Percentiles rank a stretch among this genome's conserved stretches.
These are phyloP conservation scores for Symphodus melops DNA, from an alignment of 2,113 vertebrate genomes.

Conservation along the genomic window DNA sequence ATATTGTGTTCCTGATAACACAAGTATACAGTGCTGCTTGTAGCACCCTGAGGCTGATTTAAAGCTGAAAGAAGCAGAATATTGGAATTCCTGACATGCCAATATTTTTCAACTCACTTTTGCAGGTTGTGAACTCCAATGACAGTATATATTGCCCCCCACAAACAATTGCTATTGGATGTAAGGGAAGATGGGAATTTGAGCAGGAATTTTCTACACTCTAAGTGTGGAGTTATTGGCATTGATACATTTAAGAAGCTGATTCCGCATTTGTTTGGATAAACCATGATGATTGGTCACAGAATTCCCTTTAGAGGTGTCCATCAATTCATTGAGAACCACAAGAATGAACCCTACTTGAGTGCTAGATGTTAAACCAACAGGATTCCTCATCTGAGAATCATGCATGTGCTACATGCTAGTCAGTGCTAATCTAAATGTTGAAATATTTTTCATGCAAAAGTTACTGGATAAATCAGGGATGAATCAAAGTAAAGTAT, in stretches of 20 bases:
- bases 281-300: too few relatives aligned
- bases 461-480: neutral
- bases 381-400: too few relatives aligned
- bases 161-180: neutral
- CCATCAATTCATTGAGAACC: too few relatives aligned
- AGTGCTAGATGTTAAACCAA: too few relatives aligned
- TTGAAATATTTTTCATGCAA: too few relatives aligned
- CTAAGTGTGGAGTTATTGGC: neutral
- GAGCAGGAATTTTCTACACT: neutral
- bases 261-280: neutral
- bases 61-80: neutral
- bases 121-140: neutral
- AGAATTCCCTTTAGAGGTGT: too few relatives aligned
- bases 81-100: neutral
- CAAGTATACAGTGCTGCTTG: neutral
- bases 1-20: neutral
- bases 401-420: too few relatives aligned
- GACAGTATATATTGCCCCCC: too few relatives aligned
- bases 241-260: neutral
- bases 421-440: too few relatives aligned
- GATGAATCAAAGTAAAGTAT: neutral
- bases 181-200: neutral
- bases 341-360: too few relatives aligned
- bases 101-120: neutral
- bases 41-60: neutral